phyloP scores from a whole-genome alignment of 2,113 vertebrate species.

The Sus scrofa region DNA sequence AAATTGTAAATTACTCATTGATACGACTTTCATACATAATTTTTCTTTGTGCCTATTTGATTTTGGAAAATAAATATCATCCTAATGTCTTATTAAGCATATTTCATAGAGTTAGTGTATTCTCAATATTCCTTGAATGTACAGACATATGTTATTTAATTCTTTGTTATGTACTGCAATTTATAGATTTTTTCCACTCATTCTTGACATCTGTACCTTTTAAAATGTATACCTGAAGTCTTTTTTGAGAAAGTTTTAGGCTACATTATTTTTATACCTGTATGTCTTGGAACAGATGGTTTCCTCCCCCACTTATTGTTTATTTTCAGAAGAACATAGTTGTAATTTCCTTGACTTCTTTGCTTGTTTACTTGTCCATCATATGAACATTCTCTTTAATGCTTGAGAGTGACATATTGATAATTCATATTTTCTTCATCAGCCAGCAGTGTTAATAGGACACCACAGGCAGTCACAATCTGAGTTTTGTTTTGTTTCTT shows the following conservation, averaged over 20 bases:
- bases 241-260: background rate
- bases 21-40: background rate
- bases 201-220: background rate
- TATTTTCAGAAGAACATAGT: background rate
- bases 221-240: background rate
- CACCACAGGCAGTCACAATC: background rate
- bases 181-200: background rate
- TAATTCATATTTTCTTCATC: background rate
- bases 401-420: background rate
- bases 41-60: background rate
- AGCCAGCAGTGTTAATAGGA: background rate
- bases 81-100: background rate
- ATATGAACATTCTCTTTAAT: background rate
- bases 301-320: background rate
- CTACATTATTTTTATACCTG: background rate
- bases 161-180: background rate
- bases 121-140: background rate
- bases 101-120: background rate
- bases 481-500: slow-evolving; percentile 18
- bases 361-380: background rate
- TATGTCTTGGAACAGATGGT: background rate
- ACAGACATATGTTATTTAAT: background rate
- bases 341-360: background rate
- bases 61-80: slow-evolving; percentile 21
- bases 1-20: background rate